A percentile compares a stretch with the other conserved stretches of the same genome.
These are phyloP conservation scores for Latrodectus geometricus DNA, from an alignment of 1,140 invertebrate genomes.

Conservation along the genomic window DNA sequence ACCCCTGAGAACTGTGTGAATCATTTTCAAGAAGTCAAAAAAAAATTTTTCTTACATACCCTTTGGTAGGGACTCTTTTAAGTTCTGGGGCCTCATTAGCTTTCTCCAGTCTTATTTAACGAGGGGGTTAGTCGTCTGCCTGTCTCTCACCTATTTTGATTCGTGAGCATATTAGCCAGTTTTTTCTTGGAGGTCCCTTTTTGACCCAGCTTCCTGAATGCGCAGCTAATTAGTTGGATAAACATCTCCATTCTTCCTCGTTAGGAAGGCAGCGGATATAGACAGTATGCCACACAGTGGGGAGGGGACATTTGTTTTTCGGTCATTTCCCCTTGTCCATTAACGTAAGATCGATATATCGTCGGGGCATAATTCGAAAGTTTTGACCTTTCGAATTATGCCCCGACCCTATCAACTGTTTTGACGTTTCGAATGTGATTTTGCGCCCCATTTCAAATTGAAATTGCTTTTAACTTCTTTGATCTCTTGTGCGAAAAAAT, in stretches of 20 bases:
- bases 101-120: background rate
- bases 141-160: constrained; percentile 41
- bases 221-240: constrained; percentile 48
- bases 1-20: too few species aligned
- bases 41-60: constrained; percentile 14
- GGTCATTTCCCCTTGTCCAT: background rate
- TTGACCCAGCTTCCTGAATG: constrained; percentile 46
- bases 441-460: too few species aligned
- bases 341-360: background rate
- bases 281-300: background rate
- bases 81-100: constrained; percentile 14
- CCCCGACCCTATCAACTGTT: too few species aligned
- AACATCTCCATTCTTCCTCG: constrained; percentile 51
- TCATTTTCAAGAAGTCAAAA: too few species aligned
- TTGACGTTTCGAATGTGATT: too few species aligned
- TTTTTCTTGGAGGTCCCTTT: constrained; percentile 27
- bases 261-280: constrained; percentile 10
- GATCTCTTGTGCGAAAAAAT: too few species aligned
- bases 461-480: too few species aligned
- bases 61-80: background rate
- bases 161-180: constrained; percentile 27
- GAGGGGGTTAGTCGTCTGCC: background rate
- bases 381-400: too few species aligned
- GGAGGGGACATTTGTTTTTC: background rate
- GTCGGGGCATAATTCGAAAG: too few species aligned